These are phyloP conservation scores for Archocentrus centrarchus DNA, from an alignment of 2,113 vertebrate species.

Conservation along the genomic window DNA sequence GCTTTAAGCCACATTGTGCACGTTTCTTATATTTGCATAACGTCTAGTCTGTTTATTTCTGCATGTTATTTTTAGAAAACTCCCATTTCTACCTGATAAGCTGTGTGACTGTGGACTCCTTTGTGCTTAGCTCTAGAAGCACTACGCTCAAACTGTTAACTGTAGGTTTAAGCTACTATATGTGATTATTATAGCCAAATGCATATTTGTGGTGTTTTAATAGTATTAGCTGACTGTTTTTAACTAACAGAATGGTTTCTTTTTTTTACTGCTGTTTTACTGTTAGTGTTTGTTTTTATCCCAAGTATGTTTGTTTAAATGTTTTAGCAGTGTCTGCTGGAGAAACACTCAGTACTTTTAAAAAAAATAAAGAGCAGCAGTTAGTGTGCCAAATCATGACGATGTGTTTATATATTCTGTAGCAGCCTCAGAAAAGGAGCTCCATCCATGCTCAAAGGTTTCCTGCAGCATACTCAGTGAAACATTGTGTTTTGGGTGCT, in stretches of 20 bases:
- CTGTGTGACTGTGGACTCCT: conserved; percentile 11
- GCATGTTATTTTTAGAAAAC: not conserved
- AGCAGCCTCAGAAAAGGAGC: not conserved
- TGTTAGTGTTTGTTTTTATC: not conserved
- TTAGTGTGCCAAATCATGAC: not conserved
- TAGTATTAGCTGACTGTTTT: conserved; percentile 12
- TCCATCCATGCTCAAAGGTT: conserved; percentile 23
- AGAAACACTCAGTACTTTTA: not conserved
- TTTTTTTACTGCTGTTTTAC: conserved; percentile 34
- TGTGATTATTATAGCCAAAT: not conserved
- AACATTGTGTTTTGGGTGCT: not conserved
- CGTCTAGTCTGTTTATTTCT: not conserved
- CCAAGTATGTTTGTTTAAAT: conserved; percentile 13
- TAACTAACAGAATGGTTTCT: not conserved
- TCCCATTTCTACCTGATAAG: conserved; percentile 16
- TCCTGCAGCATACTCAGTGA: conserved; percentile 11
- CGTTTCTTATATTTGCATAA: conserved; percentile 15
- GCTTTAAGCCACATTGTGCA: not conserved
- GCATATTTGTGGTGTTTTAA: not conserved
- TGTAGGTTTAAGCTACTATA: not conserved
- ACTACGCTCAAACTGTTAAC: conserved; percentile 5
- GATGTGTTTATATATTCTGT: conserved; percentile 6
- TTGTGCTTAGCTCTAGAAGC: not conserved
- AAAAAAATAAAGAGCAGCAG: not conserved
- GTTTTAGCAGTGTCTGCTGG: not conserved